Evolutionary conservation across 2,113 vertebrate species (phyloP).

Genomic region (Seriola dumerili): DNA sequence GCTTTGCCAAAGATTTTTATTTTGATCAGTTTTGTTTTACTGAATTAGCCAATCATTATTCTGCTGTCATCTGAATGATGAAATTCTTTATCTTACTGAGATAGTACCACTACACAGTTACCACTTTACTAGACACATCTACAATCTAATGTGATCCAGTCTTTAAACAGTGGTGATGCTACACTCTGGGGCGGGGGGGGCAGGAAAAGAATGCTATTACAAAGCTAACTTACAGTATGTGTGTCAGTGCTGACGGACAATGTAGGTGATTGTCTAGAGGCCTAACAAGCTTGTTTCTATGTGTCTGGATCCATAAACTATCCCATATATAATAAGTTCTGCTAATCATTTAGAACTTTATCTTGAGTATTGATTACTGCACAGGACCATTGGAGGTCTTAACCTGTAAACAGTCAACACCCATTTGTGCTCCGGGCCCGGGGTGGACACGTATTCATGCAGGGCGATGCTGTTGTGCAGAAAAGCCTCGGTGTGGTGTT

Average conservation of each 20-base stretch:
- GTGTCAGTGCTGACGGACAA: neutral
- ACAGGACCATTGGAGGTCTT: neutral
- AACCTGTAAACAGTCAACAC: neutral
- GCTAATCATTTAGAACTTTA: neutral
- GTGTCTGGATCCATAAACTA: neutral
- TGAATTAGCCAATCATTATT: too few relatives aligned
- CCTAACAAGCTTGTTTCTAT: neutral
- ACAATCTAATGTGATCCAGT: too few relatives aligned
- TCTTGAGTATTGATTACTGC: neutral
- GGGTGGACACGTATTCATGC: slow-evolving; percentile 12
- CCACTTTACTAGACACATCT: too few relatives aligned
- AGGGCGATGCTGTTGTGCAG: neutral
- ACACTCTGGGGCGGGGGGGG: too few relatives aligned
- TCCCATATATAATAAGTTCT: neutral
- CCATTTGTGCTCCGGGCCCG: neutral
- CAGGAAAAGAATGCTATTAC: neutral
- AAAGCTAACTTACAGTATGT: neutral
- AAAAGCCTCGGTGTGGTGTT: slow-evolving; percentile 9
- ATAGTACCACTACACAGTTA: too few relatives aligned
- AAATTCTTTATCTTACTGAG: too few relatives aligned
- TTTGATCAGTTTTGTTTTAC: neutral
- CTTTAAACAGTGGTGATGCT: too few relatives aligned
- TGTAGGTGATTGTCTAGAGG: neutral
- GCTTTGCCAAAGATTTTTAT: neutral
- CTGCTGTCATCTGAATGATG: too few relatives aligned